Base-by-base conservation (phyloP, 2,797 vertebrate genomes). In the Silurus aristotelis region DNA sequence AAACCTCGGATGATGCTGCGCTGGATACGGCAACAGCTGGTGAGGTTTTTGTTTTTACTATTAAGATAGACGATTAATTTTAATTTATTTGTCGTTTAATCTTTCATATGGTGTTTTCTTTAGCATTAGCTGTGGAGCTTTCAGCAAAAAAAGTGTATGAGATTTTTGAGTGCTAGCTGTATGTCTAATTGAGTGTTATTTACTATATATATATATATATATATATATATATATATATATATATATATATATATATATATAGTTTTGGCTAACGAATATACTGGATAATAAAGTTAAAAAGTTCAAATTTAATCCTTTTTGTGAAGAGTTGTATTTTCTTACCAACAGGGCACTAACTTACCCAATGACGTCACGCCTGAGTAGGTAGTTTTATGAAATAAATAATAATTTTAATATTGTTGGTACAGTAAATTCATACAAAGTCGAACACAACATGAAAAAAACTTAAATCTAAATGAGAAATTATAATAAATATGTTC, bases 11-110 rank as follows among this genome's bases (percentile, higher is more conserved):
- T 95, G 95, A 98, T 98, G 97, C 95, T 96, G 89, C 97, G 97
- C 90, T 98, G 97, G 97, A 95, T 97, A 91, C 97, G 97, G 90
- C 97, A 98, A 93, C 98, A 98, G 96, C 95, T 99, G 97, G 97
- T 98, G 67, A 83, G 85, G 78, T 17, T 38, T 70, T 17, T 6
- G 15, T 64, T 52, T 19, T 22, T 9, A 25, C 22, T 43, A 20
- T 0, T 43, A 38, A 3, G 52, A 48, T 6, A 43, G 12, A 13
- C 15, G 4, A 68, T 27, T 68, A 56, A 13, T 56, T 67, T 55
- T 7, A 19, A 14, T 27, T 58, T 12, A 15, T n/a, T 5, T 17
- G 20, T 9, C 14, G 31, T 22, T 22, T 6, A 60, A 22, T 17
- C 10, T 61, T 61, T 38, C 43, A 8, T 43, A 9, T 80, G 22